Percentiles rank a stretch among this genome's conserved stretches.
Conservation (phyloP, 1,140 invertebrate genomes). For the Drosophila equinoxialis region DNA sequence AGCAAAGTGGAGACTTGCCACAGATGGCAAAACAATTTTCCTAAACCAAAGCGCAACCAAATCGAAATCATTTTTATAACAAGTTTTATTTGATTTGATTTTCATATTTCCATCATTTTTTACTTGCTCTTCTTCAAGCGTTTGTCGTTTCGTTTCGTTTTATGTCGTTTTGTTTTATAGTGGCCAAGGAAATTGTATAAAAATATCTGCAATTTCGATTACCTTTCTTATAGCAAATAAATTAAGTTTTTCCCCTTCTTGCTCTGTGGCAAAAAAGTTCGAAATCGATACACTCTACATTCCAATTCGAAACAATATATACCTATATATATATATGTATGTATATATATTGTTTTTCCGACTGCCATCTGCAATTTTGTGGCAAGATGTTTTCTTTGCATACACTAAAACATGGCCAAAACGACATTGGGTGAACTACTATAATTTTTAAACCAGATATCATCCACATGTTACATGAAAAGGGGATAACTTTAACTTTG, state of each 20-base stretch:
- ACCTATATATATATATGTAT: no score
- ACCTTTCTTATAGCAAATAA: not conserved
- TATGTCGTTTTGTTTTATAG: not conserved
- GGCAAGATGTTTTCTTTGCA: not conserved
- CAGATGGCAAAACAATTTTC: slow-evolving; percentile 11
- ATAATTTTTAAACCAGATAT: not conserved
- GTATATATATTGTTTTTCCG: no score
- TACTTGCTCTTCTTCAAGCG: not conserved
- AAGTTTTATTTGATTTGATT: slow-evolving; percentile 12
- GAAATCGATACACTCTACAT: not conserved
- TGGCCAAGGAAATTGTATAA: slow-evolving; percentile 8
- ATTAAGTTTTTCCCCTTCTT: not conserved
- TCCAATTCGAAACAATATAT: not conserved
- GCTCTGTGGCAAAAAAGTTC: not conserved
- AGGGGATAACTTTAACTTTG: not conserved
- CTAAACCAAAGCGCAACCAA: not conserved
- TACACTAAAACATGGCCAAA: not conserved
- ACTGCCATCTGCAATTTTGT: not conserved
- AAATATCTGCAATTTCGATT: slow-evolving; percentile 3
- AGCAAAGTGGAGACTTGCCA: slow-evolving; percentile 1
- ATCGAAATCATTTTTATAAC: slow-evolving; percentile 14
- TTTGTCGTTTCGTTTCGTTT: not conserved
- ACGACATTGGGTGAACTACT: not conserved
- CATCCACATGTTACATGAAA: not conserved
- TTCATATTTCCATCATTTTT: not conserved